These are phyloP conservation scores for Nesogale talazaci DNA, from an alignment of 2,113 vertebrate genomes.

Conservation along the genomic window DNA sequence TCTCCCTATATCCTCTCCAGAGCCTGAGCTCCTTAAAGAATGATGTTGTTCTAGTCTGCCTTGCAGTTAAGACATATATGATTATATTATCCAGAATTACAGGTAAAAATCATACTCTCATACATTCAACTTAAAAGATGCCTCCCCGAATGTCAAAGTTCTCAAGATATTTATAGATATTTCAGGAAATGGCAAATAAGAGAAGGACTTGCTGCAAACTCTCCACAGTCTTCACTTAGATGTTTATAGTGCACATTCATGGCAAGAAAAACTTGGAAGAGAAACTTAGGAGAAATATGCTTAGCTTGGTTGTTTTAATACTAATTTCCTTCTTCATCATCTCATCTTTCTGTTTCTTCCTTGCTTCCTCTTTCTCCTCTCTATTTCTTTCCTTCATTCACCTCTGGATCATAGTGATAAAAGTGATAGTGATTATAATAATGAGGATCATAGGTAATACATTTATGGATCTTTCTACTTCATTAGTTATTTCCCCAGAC, in stretches of 20 bases:
- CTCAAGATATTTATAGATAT: neutral
- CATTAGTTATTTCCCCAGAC: constrained; percentile 9
- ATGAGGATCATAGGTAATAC: constrained; percentile 1
- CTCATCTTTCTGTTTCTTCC: neutral
- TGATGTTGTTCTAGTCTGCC: neutral
- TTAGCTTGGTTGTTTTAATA: constrained; percentile 13
- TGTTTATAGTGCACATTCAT: neutral
- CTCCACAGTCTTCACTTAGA: neutral
- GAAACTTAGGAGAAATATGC: constrained; percentile 31
- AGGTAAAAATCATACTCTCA: neutral
- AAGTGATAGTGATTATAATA: neutral
- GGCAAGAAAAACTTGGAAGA: neutral
- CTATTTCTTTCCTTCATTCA: neutral
- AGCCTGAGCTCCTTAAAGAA: neutral
- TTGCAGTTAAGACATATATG: neutral
- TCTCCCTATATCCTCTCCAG: neutral
- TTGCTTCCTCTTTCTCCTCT: neutral
- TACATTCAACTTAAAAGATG: constrained; percentile 3
- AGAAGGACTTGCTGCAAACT: neutral
- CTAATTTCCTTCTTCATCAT: neutral
- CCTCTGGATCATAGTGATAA: neutral
- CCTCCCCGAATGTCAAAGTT: neutral
- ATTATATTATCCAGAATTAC: neutral
- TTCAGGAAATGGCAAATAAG: neutral
- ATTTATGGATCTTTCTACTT: neutral